Evolutionary conservation across 2,797 vertebrate species (phyloP), one percentile per base, ranked within the genome.

Genomic region (Coregonus sp.): DNA sequence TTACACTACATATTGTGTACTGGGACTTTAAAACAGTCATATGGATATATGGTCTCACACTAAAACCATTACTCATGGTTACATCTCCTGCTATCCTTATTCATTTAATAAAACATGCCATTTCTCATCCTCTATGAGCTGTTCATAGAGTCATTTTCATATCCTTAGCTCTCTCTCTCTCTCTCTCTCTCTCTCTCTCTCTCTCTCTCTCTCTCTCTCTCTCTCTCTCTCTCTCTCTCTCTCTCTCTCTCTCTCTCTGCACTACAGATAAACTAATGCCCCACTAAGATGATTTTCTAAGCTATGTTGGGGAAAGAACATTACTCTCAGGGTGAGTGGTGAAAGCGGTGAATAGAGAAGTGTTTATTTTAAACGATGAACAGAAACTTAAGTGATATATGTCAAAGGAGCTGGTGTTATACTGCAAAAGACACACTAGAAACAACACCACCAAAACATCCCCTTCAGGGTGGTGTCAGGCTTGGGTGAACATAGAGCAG

Each of bases 101-200:
- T 74, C 11, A 78, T 70, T 79, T 78, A 29, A 82, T 16, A 18
- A 56, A n/a, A n/a, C 5, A 4, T n/a, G 18, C 2, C 20, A 61
- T 20, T 61, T 61, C 5, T 20, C 20, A 20, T 61, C 20, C 56
- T 20, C n/a, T 7, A 3, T 61, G 9, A 20, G 9, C 6, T 56
- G 4, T 18, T 18, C 54, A n/a, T n/a, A n/a, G 9, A 61, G 20
- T 25, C 20, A 7, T 61, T 61, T 11, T 25, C 4, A 20, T 61
- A 7, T 61, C 56, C n/a, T 7, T 61, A 61, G n/a, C 25, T 25
- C 25, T 25, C 25, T 25, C 25, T 1, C 25, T 25, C 25, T 25
- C 25, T 25, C 25, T 25, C 25, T 25, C 25, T 25, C 25, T 25
- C 25, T 25, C 25, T 25, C 25, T 25, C 25, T 25, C 25, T 25